phyloP scores from a whole-genome alignment of 2,888 invertebrate genomes.

The Nomada goodeniana region DNA sequence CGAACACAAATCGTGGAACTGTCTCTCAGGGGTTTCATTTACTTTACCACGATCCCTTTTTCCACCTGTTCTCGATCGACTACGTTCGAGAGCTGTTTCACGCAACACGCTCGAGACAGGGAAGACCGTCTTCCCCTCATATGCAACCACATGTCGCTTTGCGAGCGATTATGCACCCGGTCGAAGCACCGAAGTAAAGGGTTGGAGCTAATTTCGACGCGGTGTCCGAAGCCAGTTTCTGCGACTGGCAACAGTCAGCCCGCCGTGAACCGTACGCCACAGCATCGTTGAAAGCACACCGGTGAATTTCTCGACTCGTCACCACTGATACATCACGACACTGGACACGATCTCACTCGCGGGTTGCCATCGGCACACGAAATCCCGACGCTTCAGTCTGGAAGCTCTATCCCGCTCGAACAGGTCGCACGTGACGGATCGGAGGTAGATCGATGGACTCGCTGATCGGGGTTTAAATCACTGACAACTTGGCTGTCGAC shows the following conservation, averaged over 20 bases:
- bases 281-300: constrained; percentile 34
- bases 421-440: constrained; percentile 24
- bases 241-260: constrained; percentile 13
- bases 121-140: neutral
- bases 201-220: neutral
- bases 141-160: constrained; percentile 1
- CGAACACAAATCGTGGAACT: neutral
- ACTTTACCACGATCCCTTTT: neutral
- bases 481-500: neutral
- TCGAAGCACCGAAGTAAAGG: neutral
- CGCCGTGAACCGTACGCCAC: constrained; percentile 13
- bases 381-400: neutral
- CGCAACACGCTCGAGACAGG: neutral
- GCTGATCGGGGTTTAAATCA: too few relatives aligned
- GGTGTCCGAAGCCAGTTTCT: constrained; percentile 37
- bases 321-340: constrained; percentile 42
- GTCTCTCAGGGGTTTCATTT: neutral
- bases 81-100: too few relatives aligned
- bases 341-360: constrained; percentile 35
- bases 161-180: neutral
- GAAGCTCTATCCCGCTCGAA: neutral
- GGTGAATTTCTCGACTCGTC: constrained; percentile 5
- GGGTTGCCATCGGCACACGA: constrained; percentile 5
- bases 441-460: constrained; percentile 13
- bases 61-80: neutral